Base-by-base conservation (phyloP, 2,797 vertebrate species). In the Propithecus deckenii region DNA sequence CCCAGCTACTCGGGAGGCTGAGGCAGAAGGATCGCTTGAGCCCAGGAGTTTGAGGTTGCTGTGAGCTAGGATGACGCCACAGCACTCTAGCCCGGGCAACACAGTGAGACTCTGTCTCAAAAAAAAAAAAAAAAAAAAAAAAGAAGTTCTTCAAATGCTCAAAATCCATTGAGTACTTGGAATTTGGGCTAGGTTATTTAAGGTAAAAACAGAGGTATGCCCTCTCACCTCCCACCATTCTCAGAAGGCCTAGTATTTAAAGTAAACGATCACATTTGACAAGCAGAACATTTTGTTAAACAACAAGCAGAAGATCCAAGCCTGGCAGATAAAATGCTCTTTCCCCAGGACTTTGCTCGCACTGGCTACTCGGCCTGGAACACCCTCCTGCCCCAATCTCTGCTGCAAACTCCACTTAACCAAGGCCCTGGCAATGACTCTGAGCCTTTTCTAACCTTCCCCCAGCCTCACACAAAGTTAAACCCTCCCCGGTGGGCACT, bases 401-500 rank as follows among this genome's bases (percentile, higher is more conserved):
- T 25, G 43, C 41, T 4, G 11, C 28, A 52, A 30, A 48, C 23
- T 12, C 50, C 20, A 17, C 50, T 52, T n/a, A 38, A 28, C 9
- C 0, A 1, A 61, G 35, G 50, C 41, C 41, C 57, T 38, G 41
- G 43, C n/a, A 46, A 15, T 0, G 1, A 48, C 59, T 76, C 23
- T n/a, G 50, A 72, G 75, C 38, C 6, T 38, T 28, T 63, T 57
- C 81, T 67, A 6, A 4, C 15, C 35, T 10, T 48, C 20, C 32
- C 25, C 7, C 46, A 38, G 15, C n/a, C 23, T 32, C 61, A 13
- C 18, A 0, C 15, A 9, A 8, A 46, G 61, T 17, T 15, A 32
- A 22, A 35, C 4, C 3, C 25, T 67, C 71, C 4, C 18, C 2
- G 0, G 15, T 6, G 7, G 41, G 18, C 0, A 0, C 48, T 22